phyloP scores from a whole-genome alignment of 2,797 vertebrate genomes.

The Scyliorhinus canicula region DNA sequence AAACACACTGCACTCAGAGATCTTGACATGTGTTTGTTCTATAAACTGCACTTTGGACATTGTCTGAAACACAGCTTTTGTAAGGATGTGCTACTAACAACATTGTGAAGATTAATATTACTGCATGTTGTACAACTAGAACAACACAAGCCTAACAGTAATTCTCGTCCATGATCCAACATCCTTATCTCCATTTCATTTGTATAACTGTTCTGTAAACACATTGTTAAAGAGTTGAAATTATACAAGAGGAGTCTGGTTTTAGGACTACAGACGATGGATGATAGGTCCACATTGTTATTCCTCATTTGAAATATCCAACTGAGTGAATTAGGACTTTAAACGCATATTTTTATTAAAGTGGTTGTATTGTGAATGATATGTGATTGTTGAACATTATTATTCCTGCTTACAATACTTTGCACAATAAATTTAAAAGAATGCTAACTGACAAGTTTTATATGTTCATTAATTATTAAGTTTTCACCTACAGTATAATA shows the following conservation, averaged over 20 bases:
- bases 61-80: neutral
- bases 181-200: neutral
- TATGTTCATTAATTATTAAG: neutral
- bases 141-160: neutral
- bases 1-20: neutral
- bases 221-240: neutral
- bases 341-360: neutral
- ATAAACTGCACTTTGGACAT: neutral
- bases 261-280: neutral
- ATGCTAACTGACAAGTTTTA: conserved; percentile 4
- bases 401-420: conserved; percentile 23
- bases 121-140: neutral
- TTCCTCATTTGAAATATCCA: neutral
- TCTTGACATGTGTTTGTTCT: no score
- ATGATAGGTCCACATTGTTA: neutral
- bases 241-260: neutral
- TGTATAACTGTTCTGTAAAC: neutral
- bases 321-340: neutral
- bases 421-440: neutral
- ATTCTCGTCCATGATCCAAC: neutral
- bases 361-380: conserved; percentile 33
- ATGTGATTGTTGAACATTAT: conserved; percentile 23
- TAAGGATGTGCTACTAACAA: neutral
- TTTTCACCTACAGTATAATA: neutral
- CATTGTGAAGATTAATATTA: neutral